Base-by-base conservation (phyloP, 2,888 invertebrate genomes). In the Drosophila imparisetae region DNA sequence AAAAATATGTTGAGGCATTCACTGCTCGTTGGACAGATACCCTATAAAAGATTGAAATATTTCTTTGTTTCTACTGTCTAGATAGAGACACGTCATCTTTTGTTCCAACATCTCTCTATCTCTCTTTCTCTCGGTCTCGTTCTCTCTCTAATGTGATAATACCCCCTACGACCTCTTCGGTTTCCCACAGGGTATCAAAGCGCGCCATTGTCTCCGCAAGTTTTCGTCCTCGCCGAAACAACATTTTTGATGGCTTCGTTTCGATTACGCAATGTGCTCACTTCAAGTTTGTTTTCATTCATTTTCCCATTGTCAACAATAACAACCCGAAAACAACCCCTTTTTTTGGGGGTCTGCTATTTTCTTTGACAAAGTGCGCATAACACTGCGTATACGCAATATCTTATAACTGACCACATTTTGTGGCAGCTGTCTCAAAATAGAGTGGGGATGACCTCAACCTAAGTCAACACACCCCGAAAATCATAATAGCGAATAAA, bases 381-480 rank as follows among this genome's bases (percentile, higher is more conserved):
- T 4, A 15, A 18, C 80, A 64, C 57, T 64, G 86, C 86, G 86
- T 80, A 86, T 86, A 86, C 86, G 91, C 86, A 89, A 90, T 81
- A 77, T 77, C 81, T 63, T 80, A 73, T 67, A 70, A 54, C 82
- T 71, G 70, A 66, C 66, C 69, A 77, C 58, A 80, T 54, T 62
- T 50, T 45, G 53, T 54, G 40, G 10, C 67, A 71, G 42, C 60
- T 49, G 45, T 49, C 45, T 42, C 32, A 8, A 45, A 45, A 45
- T 32, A 13, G 18, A 60, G 58, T 30, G 59, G 48, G 52, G 58
- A 67, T 82, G 80, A 70, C 73, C 69, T 73, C 74, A 80, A 65
- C 72, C 78, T 78, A 58, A 71, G 76, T 70, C 76, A 75, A 81
- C 76, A 72, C 79, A 63, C 76, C 80, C 69, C 54, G 52, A 60